Conservation (phyloP, 1,140 invertebrate genomes). For the Limonius californicus region DNA sequence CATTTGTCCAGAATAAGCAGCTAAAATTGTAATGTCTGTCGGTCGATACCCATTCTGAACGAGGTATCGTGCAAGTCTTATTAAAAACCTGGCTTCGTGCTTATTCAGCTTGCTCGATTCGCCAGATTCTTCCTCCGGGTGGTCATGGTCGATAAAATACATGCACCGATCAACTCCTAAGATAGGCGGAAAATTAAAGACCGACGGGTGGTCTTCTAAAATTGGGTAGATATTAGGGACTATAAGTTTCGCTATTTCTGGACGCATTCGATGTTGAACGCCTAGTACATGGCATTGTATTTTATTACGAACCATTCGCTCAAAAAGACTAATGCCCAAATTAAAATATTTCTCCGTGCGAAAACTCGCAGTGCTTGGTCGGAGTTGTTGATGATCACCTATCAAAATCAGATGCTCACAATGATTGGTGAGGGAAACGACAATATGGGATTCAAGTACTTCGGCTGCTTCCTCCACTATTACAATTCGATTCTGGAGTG, state of each 20-base stretch:
- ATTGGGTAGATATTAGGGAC: slow-evolving; percentile 59
- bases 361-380: slow-evolving; percentile 61
- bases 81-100: slow-evolving; percentile 56
- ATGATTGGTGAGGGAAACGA: slow-evolving; percentile 63
- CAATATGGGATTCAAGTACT: slow-evolving; percentile 73
- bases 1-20: slow-evolving; percentile 64
- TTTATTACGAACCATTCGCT: slow-evolving; percentile 62
- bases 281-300: slow-evolving; percentile 52
- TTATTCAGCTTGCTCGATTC: slow-evolving; percentile 58
- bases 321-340: slow-evolving; percentile 70
- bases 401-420: slow-evolving; percentile 76
- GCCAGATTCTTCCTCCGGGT: slow-evolving; percentile 50
- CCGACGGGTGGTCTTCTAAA: slow-evolving; percentile 54
- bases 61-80: slow-evolving; percentile 57
- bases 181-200: slow-evolving; percentile 49
- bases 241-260: slow-evolving; percentile 59
- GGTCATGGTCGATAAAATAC: slow-evolving; percentile 59
- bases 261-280: slow-evolving; percentile 66
- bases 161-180: slow-evolving; percentile 54
- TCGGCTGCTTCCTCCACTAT: slow-evolving; percentile 86
- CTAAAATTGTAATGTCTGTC: slow-evolving; percentile 62
- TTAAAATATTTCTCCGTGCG: slow-evolving; percentile 55
- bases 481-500: slow-evolving; percentile 62
- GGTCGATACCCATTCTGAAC: slow-evolving; percentile 56
- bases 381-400: slow-evolving; percentile 70